Evolutionary conservation across 2,113 vertebrate genomes (phyloP).

Genomic region (Melospiza georgiana): DNA sequence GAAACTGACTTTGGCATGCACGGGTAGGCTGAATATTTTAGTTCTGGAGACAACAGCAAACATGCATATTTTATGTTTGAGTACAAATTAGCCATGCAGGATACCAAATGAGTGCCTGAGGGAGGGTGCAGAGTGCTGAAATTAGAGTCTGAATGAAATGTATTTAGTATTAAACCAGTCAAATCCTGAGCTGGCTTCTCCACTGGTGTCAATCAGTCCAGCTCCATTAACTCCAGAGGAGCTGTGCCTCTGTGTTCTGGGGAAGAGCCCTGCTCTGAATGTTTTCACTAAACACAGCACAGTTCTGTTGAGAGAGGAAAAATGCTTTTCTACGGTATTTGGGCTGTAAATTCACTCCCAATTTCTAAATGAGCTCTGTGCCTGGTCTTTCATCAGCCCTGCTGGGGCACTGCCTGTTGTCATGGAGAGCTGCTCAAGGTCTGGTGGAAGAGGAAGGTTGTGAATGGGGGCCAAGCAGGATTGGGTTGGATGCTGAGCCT

Average conservation of each 20-base stretch:
- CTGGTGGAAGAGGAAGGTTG: background rate
- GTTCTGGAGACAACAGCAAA: background rate
- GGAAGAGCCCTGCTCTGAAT: background rate
- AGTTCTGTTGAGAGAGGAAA: background rate
- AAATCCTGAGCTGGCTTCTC: background rate
- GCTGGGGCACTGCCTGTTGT: background rate
- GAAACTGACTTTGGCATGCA: conserved; percentile 42
- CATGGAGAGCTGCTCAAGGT: background rate
- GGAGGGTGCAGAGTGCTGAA: conserved; percentile 9
- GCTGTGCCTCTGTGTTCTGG: background rate
- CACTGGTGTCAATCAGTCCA: conserved; percentile 10
- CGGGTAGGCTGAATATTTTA: conserved; percentile 42
- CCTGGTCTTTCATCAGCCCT: background rate
- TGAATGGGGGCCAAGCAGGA: background rate
- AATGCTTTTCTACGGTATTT: background rate
- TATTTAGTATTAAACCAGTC: background rate
- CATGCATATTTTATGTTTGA: conserved; percentile 53
- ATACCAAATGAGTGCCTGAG: conserved; percentile 53
- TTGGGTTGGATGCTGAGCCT: background rate
- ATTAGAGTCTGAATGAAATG: background rate
- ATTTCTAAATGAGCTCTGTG: background rate
- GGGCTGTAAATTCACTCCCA: background rate
- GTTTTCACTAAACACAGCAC: background rate
- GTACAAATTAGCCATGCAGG: conserved; percentile 49
- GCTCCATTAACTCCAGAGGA: background rate